Conservation (phyloP, 2,113 vertebrate genomes). For the Myotis lucifugus region DNA sequence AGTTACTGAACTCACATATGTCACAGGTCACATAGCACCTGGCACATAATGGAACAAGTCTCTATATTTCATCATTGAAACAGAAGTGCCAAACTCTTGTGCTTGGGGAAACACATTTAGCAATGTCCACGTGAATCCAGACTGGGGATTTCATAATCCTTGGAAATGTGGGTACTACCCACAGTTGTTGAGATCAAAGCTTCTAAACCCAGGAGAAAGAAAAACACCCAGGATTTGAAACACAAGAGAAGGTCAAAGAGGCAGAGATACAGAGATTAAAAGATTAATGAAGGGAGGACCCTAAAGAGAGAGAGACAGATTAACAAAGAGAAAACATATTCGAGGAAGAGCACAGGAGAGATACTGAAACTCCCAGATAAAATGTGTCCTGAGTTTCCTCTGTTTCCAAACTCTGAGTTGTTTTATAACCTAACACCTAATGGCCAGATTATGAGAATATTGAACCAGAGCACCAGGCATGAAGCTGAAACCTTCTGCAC, state of each 20-base stretch:
- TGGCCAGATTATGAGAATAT: neutral
- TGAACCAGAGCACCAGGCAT: neutral
- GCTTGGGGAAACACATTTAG: neutral
- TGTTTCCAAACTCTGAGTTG: neutral
- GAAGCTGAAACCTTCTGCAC: neutral
- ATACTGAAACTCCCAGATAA: neutral
- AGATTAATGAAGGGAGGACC: neutral
- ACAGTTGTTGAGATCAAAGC: neutral
- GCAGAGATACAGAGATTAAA: neutral
- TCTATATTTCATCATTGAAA: neutral
- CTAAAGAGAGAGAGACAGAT: neutral
- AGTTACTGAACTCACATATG: neutral
- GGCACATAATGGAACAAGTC: too few relatives aligned
- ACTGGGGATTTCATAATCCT: neutral
- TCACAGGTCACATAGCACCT: neutral
- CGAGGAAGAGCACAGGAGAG: neutral
- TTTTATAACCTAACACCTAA: neutral
- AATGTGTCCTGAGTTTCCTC: neutral
- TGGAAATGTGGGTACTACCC: neutral
- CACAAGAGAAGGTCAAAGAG: neutral
- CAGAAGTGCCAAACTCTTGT: neutral
- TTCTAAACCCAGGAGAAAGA: neutral
- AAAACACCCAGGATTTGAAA: neutral
- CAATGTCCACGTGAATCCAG: neutral
- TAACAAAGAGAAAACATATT: neutral